Evolutionary conservation across 2,888 invertebrate genomes (phyloP).

Genomic region (Ischnus inquisitorius): DNA sequence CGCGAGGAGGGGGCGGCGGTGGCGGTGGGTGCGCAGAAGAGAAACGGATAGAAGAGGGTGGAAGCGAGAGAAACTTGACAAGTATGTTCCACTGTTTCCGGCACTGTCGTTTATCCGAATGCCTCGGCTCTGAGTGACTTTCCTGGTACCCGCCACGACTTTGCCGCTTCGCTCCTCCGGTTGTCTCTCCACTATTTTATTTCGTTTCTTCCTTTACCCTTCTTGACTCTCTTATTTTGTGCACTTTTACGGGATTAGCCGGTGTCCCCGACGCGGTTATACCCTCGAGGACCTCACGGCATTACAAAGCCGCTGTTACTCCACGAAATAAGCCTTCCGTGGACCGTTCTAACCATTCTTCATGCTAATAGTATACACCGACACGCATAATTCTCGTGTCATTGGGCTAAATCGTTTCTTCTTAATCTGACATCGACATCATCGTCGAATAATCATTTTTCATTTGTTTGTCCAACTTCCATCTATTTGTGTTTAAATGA

Average conservation of each 20-base stretch:
- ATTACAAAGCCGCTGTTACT: constrained; percentile 49
- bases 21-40: background rate
- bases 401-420: too few species aligned
- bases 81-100: constrained; percentile 64
- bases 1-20: background rate
- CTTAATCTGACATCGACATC: too few species aligned
- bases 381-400: background rate
- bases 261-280: constrained; percentile 37
- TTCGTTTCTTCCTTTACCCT: constrained; percentile 14
- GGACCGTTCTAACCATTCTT: background rate
- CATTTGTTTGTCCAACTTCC: too few species aligned
- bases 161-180: constrained; percentile 19
- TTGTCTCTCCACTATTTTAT: constrained; percentile 28
- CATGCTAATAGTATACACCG: background rate
- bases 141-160: constrained; percentile 58
- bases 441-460: too few species aligned
- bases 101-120: constrained; percentile 62
- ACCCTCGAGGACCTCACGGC: background rate
- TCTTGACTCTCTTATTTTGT: constrained; percentile 30
- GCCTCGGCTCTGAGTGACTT: constrained; percentile 69
- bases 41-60: constrained; percentile 1
- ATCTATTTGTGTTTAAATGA: too few species aligned
- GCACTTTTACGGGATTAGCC: constrained; percentile 58
- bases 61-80: constrained; percentile 57
- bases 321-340: constrained; percentile 37